A percentile compares a stretch with the other conserved stretches of the same genome.
These are phyloP conservation scores for Helleia helle DNA, from an alignment of 2,888 invertebrate genomes.

Conservation along the genomic window DNA sequence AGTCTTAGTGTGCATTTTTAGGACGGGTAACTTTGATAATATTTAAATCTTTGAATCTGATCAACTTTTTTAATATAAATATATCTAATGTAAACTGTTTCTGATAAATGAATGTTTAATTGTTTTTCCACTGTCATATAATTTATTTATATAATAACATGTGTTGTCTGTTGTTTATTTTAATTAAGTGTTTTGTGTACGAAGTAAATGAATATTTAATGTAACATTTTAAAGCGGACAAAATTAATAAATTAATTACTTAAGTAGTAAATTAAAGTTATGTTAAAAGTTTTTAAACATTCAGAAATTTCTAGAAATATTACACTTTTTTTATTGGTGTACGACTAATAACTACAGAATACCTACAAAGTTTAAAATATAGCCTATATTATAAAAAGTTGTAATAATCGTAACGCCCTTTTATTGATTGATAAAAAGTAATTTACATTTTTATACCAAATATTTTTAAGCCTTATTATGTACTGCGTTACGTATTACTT, in stretches of 20 bases:
- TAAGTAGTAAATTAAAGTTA: background rate
- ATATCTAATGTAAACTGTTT: background rate
- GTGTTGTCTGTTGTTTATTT: slow-evolving; percentile 3
- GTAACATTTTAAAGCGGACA: background rate
- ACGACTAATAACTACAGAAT: background rate
- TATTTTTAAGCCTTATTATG: slow-evolving; percentile 4
- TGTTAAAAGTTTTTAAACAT: background rate
- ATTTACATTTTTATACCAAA: slow-evolving; percentile 8
- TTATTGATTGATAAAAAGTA: slow-evolving; percentile 1
- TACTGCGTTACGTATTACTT: background rate
- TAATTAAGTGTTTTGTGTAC: background rate
- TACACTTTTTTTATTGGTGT: background rate
- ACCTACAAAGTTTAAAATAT: background rate
- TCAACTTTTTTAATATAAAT: slow-evolving; percentile 9
- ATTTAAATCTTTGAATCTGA: slow-evolving; percentile 6
- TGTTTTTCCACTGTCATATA: slow-evolving; percentile 6
- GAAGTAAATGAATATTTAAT: background rate
- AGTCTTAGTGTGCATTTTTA: slow-evolving; percentile 10
- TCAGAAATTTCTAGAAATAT: too few relatives aligned
- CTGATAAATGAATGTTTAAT: slow-evolving; percentile 2
- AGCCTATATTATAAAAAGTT: background rate
- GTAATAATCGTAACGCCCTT: background rate
- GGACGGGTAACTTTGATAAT: slow-evolving; percentile 8
- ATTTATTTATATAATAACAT: slow-evolving; percentile 1
- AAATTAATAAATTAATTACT: background rate